phyloP scores from a whole-genome alignment of 2,797 vertebrate genomes.

The Megalops cyprinoides region DNA sequence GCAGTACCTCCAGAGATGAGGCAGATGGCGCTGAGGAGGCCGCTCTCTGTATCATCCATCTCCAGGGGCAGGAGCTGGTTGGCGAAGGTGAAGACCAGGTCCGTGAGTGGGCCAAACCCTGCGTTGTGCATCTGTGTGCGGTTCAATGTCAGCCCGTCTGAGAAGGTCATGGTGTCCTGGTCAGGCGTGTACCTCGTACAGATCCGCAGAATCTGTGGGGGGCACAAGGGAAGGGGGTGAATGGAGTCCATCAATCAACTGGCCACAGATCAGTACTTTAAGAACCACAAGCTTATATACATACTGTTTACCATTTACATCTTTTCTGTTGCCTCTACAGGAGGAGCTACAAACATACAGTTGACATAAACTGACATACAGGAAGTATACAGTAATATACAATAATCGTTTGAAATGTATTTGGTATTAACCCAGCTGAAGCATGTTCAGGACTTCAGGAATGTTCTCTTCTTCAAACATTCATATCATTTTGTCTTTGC shows the following conservation, averaged over 20 bases:
- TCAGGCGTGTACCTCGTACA: constrained; percentile 93
- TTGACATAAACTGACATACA: neutral
- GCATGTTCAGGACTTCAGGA: constrained; percentile 8
- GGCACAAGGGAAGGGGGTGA: neutral
- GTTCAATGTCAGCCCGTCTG: constrained; percentile 91
- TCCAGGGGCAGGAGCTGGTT: constrained; percentile 93
- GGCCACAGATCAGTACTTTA: neutral
- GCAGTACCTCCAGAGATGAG: constrained; percentile 90
- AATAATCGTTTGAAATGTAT: constrained; percentile 4
- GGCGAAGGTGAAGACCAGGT: constrained; percentile 93
- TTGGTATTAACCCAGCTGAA: neutral
- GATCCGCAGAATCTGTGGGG: constrained; percentile 89
- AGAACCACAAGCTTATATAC: neutral
- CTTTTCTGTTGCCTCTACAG: neutral
- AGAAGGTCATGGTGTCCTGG: constrained; percentile 97
- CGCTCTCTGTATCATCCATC: constrained; percentile 96
- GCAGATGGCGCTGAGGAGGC: constrained; percentile 96
- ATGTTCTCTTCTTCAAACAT: neutral
- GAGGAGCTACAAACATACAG: constrained; percentile 7
- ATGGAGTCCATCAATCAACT: neutral
- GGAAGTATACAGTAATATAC: no score
- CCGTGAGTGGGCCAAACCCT: constrained; percentile 90
- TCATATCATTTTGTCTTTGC: no score
- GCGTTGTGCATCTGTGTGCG: constrained; percentile 97
- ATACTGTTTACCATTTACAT: neutral